A percentile compares a stretch with the other conserved stretches of the same genome.
These are phyloP conservation scores for Antheraea mylitta DNA, from an alignment of 1,140 invertebrate species.

Conservation along the genomic window DNA sequence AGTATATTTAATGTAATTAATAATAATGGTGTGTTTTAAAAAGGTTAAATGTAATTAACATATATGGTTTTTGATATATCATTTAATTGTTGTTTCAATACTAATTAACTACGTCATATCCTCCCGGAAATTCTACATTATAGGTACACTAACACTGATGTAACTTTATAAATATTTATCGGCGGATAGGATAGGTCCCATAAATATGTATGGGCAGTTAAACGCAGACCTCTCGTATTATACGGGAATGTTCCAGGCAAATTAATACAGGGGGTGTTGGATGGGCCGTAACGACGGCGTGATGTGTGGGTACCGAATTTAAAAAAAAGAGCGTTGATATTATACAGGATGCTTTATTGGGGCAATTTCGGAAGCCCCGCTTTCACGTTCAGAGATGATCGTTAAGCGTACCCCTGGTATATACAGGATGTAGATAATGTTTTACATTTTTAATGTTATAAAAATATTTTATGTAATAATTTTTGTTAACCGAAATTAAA, in stretches of 20 bases:
- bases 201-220: constrained; percentile 10
- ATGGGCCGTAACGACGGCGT: neutral
- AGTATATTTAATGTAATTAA: too few relatives aligned
- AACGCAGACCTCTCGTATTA: constrained; percentile 9
- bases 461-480: neutral
- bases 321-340: constrained; percentile 9
- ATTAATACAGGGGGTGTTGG: constrained; percentile 4
- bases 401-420: neutral
- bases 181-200: neutral
- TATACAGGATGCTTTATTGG: constrained; percentile 3
- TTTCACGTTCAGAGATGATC: neutral
- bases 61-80: too few relatives aligned
- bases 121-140: too few relatives aligned
- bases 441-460: neutral
- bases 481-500: neutral
- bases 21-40: too few relatives aligned
- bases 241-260: constrained; percentile 7
- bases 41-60: too few relatives aligned
- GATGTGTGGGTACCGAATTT: constrained; percentile 5
- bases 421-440: neutral
- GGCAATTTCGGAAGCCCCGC: neutral
- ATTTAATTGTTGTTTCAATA: too few relatives aligned
- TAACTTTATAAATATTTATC: constrained; percentile 8
- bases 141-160: neutral
- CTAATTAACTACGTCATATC: too few relatives aligned